Base-by-base conservation (phyloP, 2,888 invertebrate species). In the Drosophila colorata region DNA sequence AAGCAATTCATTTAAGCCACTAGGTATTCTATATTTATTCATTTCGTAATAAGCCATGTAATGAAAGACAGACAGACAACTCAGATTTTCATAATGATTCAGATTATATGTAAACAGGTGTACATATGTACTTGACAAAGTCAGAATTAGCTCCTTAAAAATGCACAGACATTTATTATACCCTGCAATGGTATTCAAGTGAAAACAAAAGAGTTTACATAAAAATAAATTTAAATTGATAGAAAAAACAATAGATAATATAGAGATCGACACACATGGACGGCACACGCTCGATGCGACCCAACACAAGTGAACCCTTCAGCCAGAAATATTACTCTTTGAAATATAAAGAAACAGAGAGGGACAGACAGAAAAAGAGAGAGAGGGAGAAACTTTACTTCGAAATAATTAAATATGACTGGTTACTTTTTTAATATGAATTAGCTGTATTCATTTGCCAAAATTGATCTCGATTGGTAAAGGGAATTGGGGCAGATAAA, bases 261-360 rank as follows among this genome's bases (percentile, higher is more conserved):
- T 13, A 8, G 6, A n/a, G 5, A 9, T 28, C 28, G 9, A 16
- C 7, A 33, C 31, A 20, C 2, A 2, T 9, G 20, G 38, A 38
- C 28, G 28, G 40, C 40, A 28, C 28, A 18, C 40, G 41, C 41
- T 18, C 28, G 31, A 40, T 20, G 53, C n/a, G 23, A 61, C 61
- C 55, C 55, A 56, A 37, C 48, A 31, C 25, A 23, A 11, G 13
- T 25, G 23, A 14, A 16, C 14, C 3, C n/a, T 18, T 20, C 35
- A 56, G 25, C 11, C 35, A n/a, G 1, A 18, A 7, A 18, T 13
- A 11, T 5, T 5, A 48, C 2, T 13, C 8, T 8, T 13, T 2
- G 6, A 25, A 1, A 9, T 13, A 9, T 16, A 6, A 2, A 9
- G 25, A 9, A 1, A 14, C 1, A 28, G 37, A 3, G 11, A 56